Evolutionary conservation across 2,113 vertebrate species (phyloP), one percentile per base, ranked within the genome.

Genomic region (Serilophus lunatus): DNA sequence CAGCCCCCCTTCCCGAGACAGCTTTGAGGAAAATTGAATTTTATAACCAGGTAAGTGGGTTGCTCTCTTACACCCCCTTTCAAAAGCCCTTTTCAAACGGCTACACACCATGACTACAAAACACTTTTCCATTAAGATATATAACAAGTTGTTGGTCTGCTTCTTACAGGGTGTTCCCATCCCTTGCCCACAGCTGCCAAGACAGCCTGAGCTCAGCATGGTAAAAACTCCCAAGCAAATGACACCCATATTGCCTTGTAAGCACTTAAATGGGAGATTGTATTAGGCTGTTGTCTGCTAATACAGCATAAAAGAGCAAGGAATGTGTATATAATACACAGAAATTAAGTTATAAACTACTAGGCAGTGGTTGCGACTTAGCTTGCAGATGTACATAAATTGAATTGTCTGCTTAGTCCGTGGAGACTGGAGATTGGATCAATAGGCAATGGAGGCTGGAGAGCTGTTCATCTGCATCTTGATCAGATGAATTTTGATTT

Each of bases 301-400:
- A 70, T 35, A 20, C 31, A 57, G 56, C 54, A 15, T 28, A 25
- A 51, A 82, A 81, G 56, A 65, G 42, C 36, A 77, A 86, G 47
- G 56, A 59, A 61, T 54, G 42, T 69, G 42, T 57, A 54, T 45
- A 8, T 49, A 70, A 86, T 61, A 49, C 1, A 16, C 47, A 83
- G 50, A 93, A 93, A 93, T 88, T 36, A 61, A 61, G 72, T 92
- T 96, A 92, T 22, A 82, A 74, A 38, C 66, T 81, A 56, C 82
- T 68, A 60, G 57, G 35, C 23, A 47, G 28, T 53, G 68, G 24
- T 22, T 77, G 54, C 59, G 88, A 61, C 80, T 87, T 28, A 66
- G 65, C 54, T 83, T 83, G 79, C n/a, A 65, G 59, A 83, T 40
- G 66, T 53, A 56, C 18, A 7, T 82, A 71, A 90, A 92, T 86